These are phyloP conservation scores for Rhabdornis inornatus DNA, from an alignment of 2,113 vertebrate species.

Conservation along the genomic window DNA sequence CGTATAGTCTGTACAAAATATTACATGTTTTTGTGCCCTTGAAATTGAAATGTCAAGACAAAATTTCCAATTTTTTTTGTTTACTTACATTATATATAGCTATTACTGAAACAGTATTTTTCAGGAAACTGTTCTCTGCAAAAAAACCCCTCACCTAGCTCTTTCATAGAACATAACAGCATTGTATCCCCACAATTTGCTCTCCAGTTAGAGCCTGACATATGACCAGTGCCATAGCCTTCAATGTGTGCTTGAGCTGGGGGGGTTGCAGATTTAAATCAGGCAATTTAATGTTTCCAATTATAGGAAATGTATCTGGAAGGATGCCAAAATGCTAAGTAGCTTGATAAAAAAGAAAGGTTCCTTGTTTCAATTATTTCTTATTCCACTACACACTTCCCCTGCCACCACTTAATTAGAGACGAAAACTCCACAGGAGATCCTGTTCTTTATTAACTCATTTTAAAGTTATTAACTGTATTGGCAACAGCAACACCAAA, in stretches of 20 bases:
- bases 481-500: not conserved
- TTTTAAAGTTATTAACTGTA: slow-evolving; percentile 13
- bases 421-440: not conserved
- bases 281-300: slow-evolving; percentile 39
- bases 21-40: not conserved
- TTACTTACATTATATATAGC: not conserved
- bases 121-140: not conserved
- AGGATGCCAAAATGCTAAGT: slow-evolving; percentile 47
- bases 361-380: slow-evolving; percentile 56
- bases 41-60: not conserved
- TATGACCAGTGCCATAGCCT: not conserved
- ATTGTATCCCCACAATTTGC: not conserved
- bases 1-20: not conserved
- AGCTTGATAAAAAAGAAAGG: slow-evolving; percentile 43
- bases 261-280: not conserved
- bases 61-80: not conserved
- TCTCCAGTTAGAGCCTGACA: not conserved
- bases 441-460: slow-evolving; percentile 42
- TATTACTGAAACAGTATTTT: not conserved
- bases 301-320: slow-evolving; percentile 46
- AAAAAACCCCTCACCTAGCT: not conserved
- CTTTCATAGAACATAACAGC: not conserved
- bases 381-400: slow-evolving; percentile 16
- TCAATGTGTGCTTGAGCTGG: not conserved
- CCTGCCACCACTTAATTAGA: slow-evolving; percentile 47